Base-by-base conservation (phyloP, 2,113 vertebrate genomes). In the Amphilophus citrinellus region DNA sequence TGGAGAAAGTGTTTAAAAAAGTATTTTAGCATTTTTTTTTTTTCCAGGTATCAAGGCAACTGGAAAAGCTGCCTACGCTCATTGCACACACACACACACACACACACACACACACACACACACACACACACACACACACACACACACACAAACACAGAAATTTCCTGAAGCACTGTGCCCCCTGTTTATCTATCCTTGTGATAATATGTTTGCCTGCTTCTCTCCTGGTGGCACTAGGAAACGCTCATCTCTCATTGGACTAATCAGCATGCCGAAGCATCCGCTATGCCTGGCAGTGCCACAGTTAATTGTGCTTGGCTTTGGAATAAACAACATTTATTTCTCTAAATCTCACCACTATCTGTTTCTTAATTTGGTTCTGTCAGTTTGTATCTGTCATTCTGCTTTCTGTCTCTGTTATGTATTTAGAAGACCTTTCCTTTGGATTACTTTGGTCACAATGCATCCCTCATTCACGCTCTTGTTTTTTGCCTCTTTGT, bases 241-340 rank as follows among this genome's bases (percentile, higher is more conserved):
- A 94, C 80, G 27, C 87, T 93, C 90, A 91, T 91, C 90, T 92
- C 92, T 95, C 92, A 95, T 87, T 88, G 91, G 91, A 89, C 86
- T 95, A 95, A 96, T 96, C 94, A 94, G 89, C 87, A 92, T 89
- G 71, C 87, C 44, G 50, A 86, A 95, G 85, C 91, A 94, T 93
- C 87, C 86, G 77, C 84, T 79, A 92, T 93, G 91, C 94, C 95
- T 89, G 84, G 90, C 92, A 94, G 96, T 93, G 87, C 92, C 92
- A 84, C 84, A 87, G 93, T 95, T 94, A 95, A 96, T 95, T 94
- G 91, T 90, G 93, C 93, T 94, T 91, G 81, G 92, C 91, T 92
- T 87, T 79, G 89, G 92, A 92, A 94, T 94, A 91, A 93, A 93
- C 92, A 93, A 91, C 90, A 93, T 93, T 93, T 90, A 93, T 94